These are phyloP conservation scores for Brachyhypopomus occidentalis DNA, from an alignment of 2,113 vertebrate genomes.

Conservation along the genomic window DNA sequence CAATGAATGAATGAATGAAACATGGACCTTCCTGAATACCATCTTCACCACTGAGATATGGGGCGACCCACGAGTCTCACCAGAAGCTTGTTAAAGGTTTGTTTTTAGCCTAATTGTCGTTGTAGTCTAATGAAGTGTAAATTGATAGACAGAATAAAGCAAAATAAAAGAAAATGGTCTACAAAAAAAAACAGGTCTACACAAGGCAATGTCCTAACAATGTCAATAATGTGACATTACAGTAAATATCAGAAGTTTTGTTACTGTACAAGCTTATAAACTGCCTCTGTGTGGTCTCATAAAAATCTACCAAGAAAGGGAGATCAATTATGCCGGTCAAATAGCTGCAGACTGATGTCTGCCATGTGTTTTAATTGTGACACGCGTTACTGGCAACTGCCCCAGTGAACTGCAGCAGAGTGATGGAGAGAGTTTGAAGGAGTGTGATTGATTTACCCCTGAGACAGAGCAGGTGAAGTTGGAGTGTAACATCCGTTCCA, in stretches of 20 bases:
- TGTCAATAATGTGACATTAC: too few relatives aligned
- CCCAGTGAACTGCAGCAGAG: constrained; percentile 46
- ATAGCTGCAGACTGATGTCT: constrained; percentile 36
- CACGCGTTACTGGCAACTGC: constrained; percentile 39
- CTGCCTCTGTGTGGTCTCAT: constrained; percentile 21
- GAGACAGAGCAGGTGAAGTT: constrained; percentile 65
- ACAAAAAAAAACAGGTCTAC: too few relatives aligned
- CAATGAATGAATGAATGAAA: too few relatives aligned
- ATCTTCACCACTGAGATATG: too few relatives aligned
- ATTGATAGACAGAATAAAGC: too few relatives aligned
- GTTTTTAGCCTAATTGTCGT: too few relatives aligned
- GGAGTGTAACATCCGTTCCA: constrained; percentile 64
- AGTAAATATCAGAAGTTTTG: not conserved
- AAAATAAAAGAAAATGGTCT: too few relatives aligned
- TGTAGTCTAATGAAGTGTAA: too few relatives aligned
- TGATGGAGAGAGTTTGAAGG: constrained; percentile 58
- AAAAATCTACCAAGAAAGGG: constrained; percentile 1
- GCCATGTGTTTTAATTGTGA: constrained; percentile 46
- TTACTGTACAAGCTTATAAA: not conserved
- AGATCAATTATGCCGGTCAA: constrained; percentile 41
- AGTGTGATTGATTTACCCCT: constrained; percentile 62
- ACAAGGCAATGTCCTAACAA: too few relatives aligned
- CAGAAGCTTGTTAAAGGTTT: too few relatives aligned
- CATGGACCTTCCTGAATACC: too few relatives aligned
- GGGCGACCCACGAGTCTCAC: too few relatives aligned